Conservation (phyloP, 2,888 invertebrate genomes). For the Drepanosiphum platanoidis region DNA sequence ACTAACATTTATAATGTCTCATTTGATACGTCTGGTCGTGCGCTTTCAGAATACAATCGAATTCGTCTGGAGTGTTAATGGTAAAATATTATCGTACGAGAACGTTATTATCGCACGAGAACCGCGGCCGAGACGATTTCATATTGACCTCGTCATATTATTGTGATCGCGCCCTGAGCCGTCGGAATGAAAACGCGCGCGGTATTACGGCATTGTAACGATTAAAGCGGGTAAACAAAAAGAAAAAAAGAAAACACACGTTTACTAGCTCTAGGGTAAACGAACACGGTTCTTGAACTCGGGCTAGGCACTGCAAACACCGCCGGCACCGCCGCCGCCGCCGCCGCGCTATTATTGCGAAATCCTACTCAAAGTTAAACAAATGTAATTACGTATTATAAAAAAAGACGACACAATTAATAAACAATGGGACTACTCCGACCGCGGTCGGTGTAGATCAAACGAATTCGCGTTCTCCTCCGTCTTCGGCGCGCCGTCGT, state of each 20-base stretch:
- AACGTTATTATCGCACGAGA: neutral
- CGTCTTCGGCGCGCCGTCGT: slow-evolving; percentile 16
- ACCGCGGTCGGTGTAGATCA: slow-evolving; percentile 18
- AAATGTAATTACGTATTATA: neutral
- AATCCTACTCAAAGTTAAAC: neutral
- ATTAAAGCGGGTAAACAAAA: too few relatives aligned
- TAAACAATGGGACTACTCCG: slow-evolving; percentile 39
- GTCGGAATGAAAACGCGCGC: neutral
- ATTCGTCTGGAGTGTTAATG: neutral
- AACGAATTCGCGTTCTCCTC: slow-evolving; percentile 28
- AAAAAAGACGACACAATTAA: slow-evolving; percentile 47
- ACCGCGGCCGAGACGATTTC: neutral
- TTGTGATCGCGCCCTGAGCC: neutral
- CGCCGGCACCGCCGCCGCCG: neutral
- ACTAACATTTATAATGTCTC: neutral
- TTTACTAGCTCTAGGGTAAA: neutral
- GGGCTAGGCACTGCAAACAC: neutral
- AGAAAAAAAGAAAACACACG: neutral
- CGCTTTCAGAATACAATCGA: neutral
- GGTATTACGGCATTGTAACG: too few relatives aligned
- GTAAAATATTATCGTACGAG: neutral
- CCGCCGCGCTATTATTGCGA: neutral
- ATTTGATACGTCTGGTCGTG: neutral
- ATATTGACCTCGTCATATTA: too few relatives aligned
- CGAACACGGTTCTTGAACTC: neutral